phyloP scores from a whole-genome alignment of 1,140 invertebrate species.

The Drosophila lacertosa region DNA sequence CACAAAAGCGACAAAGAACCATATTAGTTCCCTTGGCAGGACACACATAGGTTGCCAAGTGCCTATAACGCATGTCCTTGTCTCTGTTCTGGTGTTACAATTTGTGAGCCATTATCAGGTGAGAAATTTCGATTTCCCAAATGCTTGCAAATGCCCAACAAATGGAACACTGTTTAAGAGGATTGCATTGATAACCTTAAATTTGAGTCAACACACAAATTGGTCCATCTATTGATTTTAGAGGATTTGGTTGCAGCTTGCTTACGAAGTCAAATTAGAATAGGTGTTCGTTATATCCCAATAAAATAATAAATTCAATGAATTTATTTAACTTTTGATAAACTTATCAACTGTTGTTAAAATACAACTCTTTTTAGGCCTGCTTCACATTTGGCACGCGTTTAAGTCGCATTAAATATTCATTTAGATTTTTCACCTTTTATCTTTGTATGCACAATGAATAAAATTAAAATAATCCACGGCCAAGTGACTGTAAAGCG shows the following conservation, averaged over 20 bases:
- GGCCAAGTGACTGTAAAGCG: constrained; percentile 46
- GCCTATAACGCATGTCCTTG: constrained; percentile 9
- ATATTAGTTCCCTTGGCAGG: neutral
- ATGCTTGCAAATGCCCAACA: constrained; percentile 6
- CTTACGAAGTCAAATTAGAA: neutral
- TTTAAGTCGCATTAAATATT: constrained; percentile 72
- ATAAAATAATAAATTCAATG: neutral
- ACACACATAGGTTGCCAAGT: neutral
- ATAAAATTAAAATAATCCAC: constrained; percentile 81
- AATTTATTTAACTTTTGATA: neutral
- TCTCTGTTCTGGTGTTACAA: constrained; percentile 8
- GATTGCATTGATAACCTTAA: neutral
- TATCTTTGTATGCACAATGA: constrained; percentile 80
- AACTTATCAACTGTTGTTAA: neutral
- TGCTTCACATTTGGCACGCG: constrained; percentile 8
- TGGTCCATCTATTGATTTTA: neutral
- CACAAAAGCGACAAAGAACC: constrained; percentile 17
- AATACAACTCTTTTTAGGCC: constrained; percentile 5
- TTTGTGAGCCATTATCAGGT: constrained; percentile 14
- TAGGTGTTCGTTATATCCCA: too few relatives aligned
- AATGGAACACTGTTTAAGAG: neutral
- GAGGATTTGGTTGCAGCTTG: too few relatives aligned
- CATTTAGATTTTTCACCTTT: constrained; percentile 81
- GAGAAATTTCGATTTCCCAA: constrained; percentile 29
- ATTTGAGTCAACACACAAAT: neutral